Evolutionary conservation across 2,797 vertebrate species (phyloP), one percentile per base, ranked within the genome.

Genomic region (Sebastes umbrosus): DNA sequence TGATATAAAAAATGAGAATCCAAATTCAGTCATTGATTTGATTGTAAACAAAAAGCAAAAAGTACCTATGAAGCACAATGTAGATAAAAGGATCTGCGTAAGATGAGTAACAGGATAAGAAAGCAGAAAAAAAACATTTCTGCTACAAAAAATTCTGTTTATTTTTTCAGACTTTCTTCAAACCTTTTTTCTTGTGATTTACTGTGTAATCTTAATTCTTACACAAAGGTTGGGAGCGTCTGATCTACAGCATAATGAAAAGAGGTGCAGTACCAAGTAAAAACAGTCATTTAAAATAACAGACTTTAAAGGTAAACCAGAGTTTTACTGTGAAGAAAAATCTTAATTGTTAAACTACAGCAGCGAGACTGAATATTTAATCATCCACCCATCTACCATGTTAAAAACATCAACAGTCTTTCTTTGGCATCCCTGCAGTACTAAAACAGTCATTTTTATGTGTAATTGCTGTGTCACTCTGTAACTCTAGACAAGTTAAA

Each of bases 391-490:
- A 69, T 9, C 20, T 27, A 46, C 4, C 31, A 34, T 16, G 25
- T 57, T 69, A 66, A 57, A 81, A 69, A 29, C 67, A 67, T 65
- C 59, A 32, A 39, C 59, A 79, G 62, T 82, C 82, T 68, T 31
- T 80, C 79, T 90, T 84, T 87, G 84, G 82, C 66, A 60, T 85
- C 25, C 76, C 60, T 39, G 72, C 36, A 68, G 78, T 14, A 83
- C 43, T 65, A 36, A 16, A 69, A 54, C 20, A 31, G 43, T 81
- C 58, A 32, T 75, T 73, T 59, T n/a, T 76, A 50, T 25, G 29
- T 77, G 34, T 52, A 80, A 79, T 59, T 79, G 46, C 55, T 83
- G 77, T 43, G 76, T 80, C 64, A 75, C 68, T 65, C 65, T 68
- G 60, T 31, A 46, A 83, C 65, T 84, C 39, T n/a, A 71, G 64